A percentile compares a stretch with the other conserved stretches of the same genome.
These are phyloP conservation scores for Diarsia rubi DNA, from an alignment of 2,888 invertebrate genomes.

Conservation along the genomic window DNA sequence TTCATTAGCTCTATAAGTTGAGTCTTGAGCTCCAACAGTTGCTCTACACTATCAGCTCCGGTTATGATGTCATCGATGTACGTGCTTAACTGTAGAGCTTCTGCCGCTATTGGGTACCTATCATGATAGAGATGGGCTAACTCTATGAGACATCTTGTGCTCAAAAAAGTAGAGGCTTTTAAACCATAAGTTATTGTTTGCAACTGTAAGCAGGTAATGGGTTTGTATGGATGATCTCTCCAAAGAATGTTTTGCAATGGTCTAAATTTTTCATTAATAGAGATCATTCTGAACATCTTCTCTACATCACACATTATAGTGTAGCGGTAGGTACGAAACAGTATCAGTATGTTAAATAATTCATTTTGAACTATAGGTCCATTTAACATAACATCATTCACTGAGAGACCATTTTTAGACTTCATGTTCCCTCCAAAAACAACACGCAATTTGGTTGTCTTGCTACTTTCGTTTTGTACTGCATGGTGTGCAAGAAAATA, in stretches of 20 bases:
- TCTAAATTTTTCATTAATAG: neutral
- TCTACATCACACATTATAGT: neutral
- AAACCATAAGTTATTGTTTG: no score
- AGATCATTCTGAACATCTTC: neutral
- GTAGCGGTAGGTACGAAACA: neutral
- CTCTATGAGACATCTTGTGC: no score
- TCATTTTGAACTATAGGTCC: no score
- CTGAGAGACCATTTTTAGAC: no score
- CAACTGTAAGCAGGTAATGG: neutral
- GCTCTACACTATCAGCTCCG: neutral
- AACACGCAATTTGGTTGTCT: neutral
- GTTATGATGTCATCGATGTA: neutral
- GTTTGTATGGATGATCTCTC: neutral
- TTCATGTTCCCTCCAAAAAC: no score
- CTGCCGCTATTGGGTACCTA: neutral
- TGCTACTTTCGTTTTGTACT: neutral
- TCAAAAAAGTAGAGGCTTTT: neutral
- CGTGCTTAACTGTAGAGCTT: neutral
- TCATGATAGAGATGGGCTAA: neutral
- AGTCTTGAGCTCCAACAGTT: neutral
- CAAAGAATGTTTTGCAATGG: neutral
- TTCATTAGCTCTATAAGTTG: conserved; percentile 2
- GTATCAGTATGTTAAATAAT: neutral
- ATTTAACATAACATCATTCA: no score
- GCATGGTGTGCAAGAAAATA: conserved; percentile 1